Conservation (phyloP, 2,888 invertebrate genomes). For the Brachypterus glaber region DNA sequence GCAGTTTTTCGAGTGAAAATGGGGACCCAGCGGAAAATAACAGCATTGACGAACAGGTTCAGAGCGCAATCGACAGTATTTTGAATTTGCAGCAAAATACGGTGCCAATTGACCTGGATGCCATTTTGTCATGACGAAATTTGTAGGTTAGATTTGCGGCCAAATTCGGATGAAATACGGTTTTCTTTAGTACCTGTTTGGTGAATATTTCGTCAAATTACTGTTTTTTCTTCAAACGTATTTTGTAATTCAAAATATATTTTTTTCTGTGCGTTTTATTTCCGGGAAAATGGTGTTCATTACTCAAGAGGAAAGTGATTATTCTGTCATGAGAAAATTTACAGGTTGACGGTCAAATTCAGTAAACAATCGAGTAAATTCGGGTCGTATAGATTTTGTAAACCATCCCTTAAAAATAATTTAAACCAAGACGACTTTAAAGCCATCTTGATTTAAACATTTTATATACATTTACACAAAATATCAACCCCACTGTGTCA, state of each 20-base stretch:
- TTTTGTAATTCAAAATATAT: slow-evolving; percentile 4
- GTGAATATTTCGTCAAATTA: background rate
- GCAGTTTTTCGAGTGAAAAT: slow-evolving; percentile 18
- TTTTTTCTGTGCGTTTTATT: background rate
- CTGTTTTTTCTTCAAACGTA: background rate
- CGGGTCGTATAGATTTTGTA: too few relatives aligned
- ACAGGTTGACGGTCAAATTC: too few relatives aligned
- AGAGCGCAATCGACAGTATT: slow-evolving; percentile 72
- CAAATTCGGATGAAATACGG: background rate
- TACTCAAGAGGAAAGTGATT: slow-evolving; percentile 13
- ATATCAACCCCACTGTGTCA: too few relatives aligned
- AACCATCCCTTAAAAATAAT: too few relatives aligned
- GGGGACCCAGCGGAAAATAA: slow-evolving; percentile 40
- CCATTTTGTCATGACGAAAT: slow-evolving; percentile 42
- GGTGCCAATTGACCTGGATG: slow-evolving; percentile 34
- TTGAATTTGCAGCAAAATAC: slow-evolving; percentile 55
- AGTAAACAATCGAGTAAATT: too few relatives aligned
- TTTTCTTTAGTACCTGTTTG: background rate
- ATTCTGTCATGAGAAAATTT: too few relatives aligned
- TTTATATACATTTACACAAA: too few relatives aligned
- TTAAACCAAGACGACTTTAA: too few relatives aligned
- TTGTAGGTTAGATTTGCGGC: slow-evolving; percentile 18
- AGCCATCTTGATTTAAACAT: too few relatives aligned
- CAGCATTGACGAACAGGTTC: slow-evolving; percentile 66
- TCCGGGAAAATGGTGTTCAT: background rate